Base-by-base conservation (phyloP, 2,888 invertebrate species). In the Apotomis betuletana region DNA sequence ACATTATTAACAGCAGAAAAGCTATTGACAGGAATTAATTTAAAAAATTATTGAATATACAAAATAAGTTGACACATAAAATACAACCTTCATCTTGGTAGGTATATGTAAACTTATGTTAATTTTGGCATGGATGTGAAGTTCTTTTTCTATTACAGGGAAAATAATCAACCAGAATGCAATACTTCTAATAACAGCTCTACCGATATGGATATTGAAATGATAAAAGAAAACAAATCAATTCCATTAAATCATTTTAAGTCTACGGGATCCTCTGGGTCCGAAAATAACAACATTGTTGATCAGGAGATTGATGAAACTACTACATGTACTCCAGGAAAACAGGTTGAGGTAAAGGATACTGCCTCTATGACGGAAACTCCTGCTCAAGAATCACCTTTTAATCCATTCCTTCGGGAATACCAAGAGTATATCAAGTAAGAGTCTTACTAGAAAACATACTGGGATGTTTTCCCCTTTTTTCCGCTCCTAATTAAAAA, bases 401-500 rank as follows among this genome's bases (percentile, higher is more conserved):
- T 76, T 69, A 82, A 83, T 74, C 81, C 82, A 9, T 86, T 90
- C 68, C 84, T 88, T 13, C 84, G 80, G 61, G 84, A 90, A 65
- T 75, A 90, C 68, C 85, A 88, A 74, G 88, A 90, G 58, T 90
- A 85, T 81, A 80, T 88, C 73, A 88, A 85, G 91, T 92, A 77
- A 64, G 71, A 41, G 51, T 49, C 67, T 52, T 52, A 51, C n/a
- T 44, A 9, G 10, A 5, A 61, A 55, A 77, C 15, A 6, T 41
- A 6, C 41, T 41, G 41, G 41, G 41, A 41, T 41, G 4, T 41
- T 41, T 6, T 4, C 41, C 41, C 41, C 5, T 6, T 41, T 41
- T 6, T 41, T 6, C 6, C 5, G 4, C 6, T 41, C 41, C 5
- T 41, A 41, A 27, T 27, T 27, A 27, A 27, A 27, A 27, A 27